Evolutionary conservation across 2,797 vertebrate species (phyloP).

Genomic region (Acipenser oxyrinchus): DNA sequence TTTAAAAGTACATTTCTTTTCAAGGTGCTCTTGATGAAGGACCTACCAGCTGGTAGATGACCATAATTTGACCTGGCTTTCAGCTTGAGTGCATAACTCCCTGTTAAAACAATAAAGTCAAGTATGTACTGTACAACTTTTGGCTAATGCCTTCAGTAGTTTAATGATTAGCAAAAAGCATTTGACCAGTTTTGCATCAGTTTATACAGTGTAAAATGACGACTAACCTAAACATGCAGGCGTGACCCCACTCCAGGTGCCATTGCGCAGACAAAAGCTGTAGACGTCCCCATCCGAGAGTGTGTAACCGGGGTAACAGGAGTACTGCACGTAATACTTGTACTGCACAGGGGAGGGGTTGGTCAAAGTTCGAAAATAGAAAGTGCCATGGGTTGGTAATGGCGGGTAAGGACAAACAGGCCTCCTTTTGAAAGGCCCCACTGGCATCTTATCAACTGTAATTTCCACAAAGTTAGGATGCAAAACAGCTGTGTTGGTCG

Average conservation of each 20-base stretch:
- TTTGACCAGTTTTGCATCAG: background rate
- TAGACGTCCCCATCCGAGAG: constrained; percentile 48
- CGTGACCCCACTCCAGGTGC: constrained; percentile 50
- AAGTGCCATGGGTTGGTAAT: constrained; percentile 47
- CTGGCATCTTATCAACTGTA: background rate
- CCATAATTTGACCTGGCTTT: too few relatives aligned
- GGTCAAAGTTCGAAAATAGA: constrained; percentile 45
- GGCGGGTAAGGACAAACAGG: constrained; percentile 49
- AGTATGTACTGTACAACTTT: too few relatives aligned
- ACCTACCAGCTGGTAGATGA: too few relatives aligned
- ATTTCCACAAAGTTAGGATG: constrained; percentile 7
- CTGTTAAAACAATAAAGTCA: too few relatives aligned
- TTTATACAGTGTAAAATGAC: too few relatives aligned
- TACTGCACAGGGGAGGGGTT: constrained; percentile 40
- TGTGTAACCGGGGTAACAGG: constrained; percentile 53
- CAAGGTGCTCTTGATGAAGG: too few relatives aligned
- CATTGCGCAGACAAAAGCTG: constrained; percentile 50
- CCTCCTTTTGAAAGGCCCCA: constrained; percentile 18
- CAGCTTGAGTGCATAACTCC: too few relatives aligned
- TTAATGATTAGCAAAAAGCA: background rate
- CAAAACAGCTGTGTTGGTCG: background rate
- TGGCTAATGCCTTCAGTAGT: too few relatives aligned
- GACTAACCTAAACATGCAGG: constrained; percentile 53
- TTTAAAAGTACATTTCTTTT: too few relatives aligned
- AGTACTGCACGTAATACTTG: constrained; percentile 52